These are phyloP conservation scores for Mycogona germanica DNA, from an alignment of 2,888 invertebrate species.

Conservation along the genomic window DNA sequence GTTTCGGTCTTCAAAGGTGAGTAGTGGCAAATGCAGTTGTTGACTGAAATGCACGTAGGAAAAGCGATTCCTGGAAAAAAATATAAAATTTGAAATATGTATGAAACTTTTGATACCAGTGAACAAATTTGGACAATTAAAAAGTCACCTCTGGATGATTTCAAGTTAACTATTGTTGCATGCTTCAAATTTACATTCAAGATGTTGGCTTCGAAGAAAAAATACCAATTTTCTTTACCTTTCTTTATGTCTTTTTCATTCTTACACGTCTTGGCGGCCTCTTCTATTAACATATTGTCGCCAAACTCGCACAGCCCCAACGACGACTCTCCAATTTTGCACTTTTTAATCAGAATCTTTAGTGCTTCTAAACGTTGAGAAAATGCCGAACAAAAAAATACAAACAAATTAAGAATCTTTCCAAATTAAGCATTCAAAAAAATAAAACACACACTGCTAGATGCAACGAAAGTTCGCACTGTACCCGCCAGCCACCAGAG, in stretches of 20 bases:
- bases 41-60: conserved; percentile 95
- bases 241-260: conserved; percentile 97
- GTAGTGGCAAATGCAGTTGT: conserved; percentile 98
- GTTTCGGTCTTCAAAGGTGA: conserved; percentile 91
- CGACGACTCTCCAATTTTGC: conserved; percentile 75
- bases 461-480: too few species aligned
- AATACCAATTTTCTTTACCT: conserved; percentile 41
- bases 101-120: neutral
- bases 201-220: too few species aligned
- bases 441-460: too few species aligned
- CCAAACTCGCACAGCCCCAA: conserved; percentile 86
- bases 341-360: conserved; percentile 75
- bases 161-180: neutral
- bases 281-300: conserved; percentile 73
- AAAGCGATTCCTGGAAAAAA: conserved; percentile 63
- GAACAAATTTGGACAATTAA: neutral
- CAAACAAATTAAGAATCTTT: too few species aligned
- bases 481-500: too few species aligned
- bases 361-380: conserved; percentile 53
- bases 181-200: too few species aligned
- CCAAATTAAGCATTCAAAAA: too few species aligned
- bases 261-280: conserved; percentile 93
- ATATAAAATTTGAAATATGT: conserved; percentile 7
- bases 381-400: neutral
- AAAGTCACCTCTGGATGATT: too few species aligned